Conservation (phyloP, 2,888 invertebrate species). For the Hipparchia sbordonii region DNA sequence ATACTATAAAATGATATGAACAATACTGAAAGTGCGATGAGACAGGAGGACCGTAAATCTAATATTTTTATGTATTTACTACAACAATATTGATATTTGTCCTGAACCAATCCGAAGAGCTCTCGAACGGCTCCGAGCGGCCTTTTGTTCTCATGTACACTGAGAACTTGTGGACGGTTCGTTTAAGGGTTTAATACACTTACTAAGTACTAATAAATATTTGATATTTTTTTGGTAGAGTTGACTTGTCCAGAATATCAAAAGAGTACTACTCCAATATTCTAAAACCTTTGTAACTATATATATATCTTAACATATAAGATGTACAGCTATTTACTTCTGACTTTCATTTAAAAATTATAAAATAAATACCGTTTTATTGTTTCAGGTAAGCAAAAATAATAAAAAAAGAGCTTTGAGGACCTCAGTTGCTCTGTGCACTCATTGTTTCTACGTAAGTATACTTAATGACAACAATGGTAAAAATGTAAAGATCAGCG, state of each 20-base stretch:
- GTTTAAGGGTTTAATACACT: background rate
- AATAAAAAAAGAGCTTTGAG: background rate
- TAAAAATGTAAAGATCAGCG: too few species aligned
- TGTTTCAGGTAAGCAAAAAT: conserved; percentile 9
- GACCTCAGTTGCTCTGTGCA: background rate
- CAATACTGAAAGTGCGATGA: conserved; percentile 8
- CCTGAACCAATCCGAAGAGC: conserved; percentile 34
- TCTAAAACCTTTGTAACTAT: background rate
- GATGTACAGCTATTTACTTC: background rate
- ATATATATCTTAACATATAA: background rate
- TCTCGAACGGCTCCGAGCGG: conserved; percentile 36
- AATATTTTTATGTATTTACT: conserved; percentile 37
- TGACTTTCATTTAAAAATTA: too few species aligned
- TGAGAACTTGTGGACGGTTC: background rate
- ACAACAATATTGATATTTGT: conserved; percentile 40
- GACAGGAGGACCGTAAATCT: conserved; percentile 27
- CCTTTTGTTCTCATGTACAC: conserved; percentile 36
- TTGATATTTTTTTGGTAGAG: background rate
- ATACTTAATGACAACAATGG: too few species aligned
- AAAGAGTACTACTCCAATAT: background rate
- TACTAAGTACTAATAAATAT: background rate
- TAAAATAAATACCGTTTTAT: background rate
- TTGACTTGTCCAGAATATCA: background rate
- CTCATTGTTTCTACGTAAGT: background rate
- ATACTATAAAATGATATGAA: too few species aligned